Evolutionary conservation across 2,888 invertebrate species (phyloP).

Genomic region (Synergus umbraculus): DNA sequence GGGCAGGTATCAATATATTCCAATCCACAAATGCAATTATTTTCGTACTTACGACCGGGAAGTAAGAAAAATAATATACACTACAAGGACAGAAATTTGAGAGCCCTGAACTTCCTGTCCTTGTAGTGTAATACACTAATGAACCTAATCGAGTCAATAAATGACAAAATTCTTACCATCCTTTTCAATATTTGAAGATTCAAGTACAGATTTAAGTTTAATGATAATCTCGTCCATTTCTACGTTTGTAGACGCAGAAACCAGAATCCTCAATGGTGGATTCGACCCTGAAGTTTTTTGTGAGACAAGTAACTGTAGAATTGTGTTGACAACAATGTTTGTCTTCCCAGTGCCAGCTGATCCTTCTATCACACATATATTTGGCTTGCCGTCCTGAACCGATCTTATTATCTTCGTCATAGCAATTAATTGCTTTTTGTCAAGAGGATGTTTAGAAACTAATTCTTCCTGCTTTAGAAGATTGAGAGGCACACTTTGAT

Average conservation of each 20-base stretch:
- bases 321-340: conserved; percentile 6
- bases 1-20: too few species aligned
- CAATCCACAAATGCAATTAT: too few species aligned
- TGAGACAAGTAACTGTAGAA: neutral
- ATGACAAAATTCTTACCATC: conserved; percentile 5
- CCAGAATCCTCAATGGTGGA: neutral
- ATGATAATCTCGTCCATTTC: conserved; percentile 5
- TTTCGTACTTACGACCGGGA: too few species aligned
- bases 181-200: neutral
- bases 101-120: too few species aligned
- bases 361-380: conserved; percentile 26
- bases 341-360: conserved; percentile 29
- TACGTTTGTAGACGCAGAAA: neutral
- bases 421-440: neutral
- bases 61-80: too few species aligned
- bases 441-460: conserved; percentile 3
- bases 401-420: conserved; percentile 2
- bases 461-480: neutral
- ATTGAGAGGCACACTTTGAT: neutral
- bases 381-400: neutral
- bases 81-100: too few species aligned
- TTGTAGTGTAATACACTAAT: too few species aligned
- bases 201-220: neutral
- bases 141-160: too few species aligned
- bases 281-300: neutral